Percentiles rank a stretch among this genome's conserved stretches.
Evolutionary conservation across 64 coral and sea anemone genomes (phyloP).

Genomic region (Montipora sp.): DNA sequence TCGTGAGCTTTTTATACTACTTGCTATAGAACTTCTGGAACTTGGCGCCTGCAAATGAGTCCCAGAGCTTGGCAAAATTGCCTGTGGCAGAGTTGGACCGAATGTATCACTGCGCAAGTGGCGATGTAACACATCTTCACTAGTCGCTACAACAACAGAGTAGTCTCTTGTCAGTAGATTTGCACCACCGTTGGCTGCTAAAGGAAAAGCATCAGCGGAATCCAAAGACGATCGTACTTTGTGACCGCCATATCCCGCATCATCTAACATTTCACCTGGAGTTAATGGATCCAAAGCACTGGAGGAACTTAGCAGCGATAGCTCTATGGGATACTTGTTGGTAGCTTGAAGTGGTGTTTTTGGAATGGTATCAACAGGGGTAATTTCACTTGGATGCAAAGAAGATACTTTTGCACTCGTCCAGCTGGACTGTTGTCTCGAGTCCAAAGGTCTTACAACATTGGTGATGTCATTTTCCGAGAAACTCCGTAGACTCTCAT

Average conservation of each 20-base stretch:
- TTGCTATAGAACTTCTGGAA: conserved; percentile 9
- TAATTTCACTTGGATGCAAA: conserved; percentile 2
- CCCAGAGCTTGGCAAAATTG: neutral
- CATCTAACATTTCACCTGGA: neutral
- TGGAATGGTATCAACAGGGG: neutral
- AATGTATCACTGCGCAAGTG: neutral
- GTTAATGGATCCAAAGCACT: neutral
- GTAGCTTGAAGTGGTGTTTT: neutral
- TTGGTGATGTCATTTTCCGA: neutral
- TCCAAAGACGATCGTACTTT: neutral
- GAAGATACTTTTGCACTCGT: neutral
- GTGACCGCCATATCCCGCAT: neutral
- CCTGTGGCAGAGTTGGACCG: neutral
- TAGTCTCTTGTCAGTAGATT: neutral
- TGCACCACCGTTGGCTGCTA: neutral
- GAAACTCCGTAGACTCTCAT: neutral
- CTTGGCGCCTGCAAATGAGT: neutral
- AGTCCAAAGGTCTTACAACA: neutral
- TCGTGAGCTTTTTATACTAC: neutral
- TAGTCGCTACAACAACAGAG: neutral
- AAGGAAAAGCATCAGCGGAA: neutral
- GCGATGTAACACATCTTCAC: neutral
- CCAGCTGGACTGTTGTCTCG: conserved; percentile 5
- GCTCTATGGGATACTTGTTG: neutral
- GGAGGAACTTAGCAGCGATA: neutral